Percentiles rank a stretch among this genome's conserved stretches.
Conservation (phyloP, 1,140 invertebrate species). For the Wiebesia pumilae region DNA sequence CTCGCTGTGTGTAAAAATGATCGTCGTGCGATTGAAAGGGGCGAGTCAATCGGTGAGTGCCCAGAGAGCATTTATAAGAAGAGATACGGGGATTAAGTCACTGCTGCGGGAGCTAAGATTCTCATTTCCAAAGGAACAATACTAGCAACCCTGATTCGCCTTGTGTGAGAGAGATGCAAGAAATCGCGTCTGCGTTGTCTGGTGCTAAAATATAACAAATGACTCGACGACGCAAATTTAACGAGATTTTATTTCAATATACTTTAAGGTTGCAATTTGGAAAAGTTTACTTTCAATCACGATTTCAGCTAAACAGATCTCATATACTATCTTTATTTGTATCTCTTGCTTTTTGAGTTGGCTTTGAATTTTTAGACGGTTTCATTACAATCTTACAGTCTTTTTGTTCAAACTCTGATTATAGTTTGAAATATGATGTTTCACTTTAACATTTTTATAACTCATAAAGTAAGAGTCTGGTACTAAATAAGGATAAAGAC, state of each 20-base stretch:
- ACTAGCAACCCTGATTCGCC: constrained; percentile 26
- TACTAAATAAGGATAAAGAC: neutral
- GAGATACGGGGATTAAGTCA: constrained; percentile 50
- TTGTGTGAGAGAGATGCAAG: neutral
- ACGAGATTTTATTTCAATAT: constrained; percentile 9
- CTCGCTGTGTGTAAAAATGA: constrained; percentile 25
- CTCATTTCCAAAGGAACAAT: constrained; percentile 35
- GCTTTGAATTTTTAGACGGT: neutral
- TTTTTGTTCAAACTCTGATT: neutral
- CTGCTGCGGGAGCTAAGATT: constrained; percentile 17
- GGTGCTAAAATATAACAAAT: neutral
- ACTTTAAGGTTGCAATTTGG: neutral
- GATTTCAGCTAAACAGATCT: neutral
- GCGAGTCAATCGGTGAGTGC: constrained; percentile 44
- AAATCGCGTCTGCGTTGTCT: neutral
- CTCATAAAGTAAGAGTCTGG: neutral
- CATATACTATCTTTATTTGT: neutral
- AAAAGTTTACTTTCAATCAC: neutral
- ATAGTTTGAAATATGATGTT: constrained; percentile 2
- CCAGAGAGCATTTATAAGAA: constrained; percentile 26
- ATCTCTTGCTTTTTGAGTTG: neutral
- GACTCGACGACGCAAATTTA: neutral
- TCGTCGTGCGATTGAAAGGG: constrained; percentile 48
- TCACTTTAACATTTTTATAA: constrained; percentile 4
- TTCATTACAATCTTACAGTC: neutral